These are phyloP conservation scores for Dicrostonyx torquatus DNA, from an alignment of 2,797 vertebrate species.

Conservation along the genomic window DNA sequence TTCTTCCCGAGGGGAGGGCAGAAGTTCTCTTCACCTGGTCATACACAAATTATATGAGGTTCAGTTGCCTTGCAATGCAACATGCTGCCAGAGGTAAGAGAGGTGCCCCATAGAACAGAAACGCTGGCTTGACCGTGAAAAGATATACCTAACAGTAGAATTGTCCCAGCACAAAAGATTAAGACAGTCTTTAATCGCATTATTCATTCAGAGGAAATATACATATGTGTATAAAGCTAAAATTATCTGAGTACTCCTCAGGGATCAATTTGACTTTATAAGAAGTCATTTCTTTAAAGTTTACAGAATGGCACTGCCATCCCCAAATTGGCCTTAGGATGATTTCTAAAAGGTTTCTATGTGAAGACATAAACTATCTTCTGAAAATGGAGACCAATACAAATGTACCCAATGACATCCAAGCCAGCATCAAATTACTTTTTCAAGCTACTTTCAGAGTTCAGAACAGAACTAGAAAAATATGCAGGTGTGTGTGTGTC, in stretches of 20 bases:
- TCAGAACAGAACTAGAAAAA: conserved; percentile 64
- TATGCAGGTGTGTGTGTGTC: neutral
- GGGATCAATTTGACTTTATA: neutral
- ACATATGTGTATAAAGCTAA: neutral
- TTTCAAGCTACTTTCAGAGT: conserved; percentile 49
- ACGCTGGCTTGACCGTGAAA: conserved; percentile 53
- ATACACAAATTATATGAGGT: conserved; percentile 86
- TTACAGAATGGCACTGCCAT: conserved; percentile 1
- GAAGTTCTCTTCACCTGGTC: conserved; percentile 91
- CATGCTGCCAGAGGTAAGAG: conserved; percentile 73
- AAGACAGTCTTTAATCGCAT: conserved; percentile 33
- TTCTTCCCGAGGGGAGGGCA: conserved; percentile 88
- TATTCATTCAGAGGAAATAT: neutral
- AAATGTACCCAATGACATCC: conserved; percentile 35
- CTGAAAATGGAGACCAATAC: conserved; percentile 76
- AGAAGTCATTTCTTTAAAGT: conserved; percentile 73
- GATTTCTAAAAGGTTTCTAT: conserved; percentile 49
- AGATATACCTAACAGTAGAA: conserved; percentile 58
- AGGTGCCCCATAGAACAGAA: conserved; percentile 65
- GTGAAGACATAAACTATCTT: conserved; percentile 48
- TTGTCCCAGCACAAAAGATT: conserved; percentile 43
- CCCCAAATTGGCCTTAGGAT: conserved; percentile 5
- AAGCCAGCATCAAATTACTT: conserved; percentile 58
- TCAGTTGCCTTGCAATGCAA: conserved; percentile 82
- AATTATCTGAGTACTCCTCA: conserved; percentile 1